These are phyloP conservation scores for Acanthurus tractus DNA, from an alignment of 2,797 vertebrate genomes.

Conservation along the genomic window DNA sequence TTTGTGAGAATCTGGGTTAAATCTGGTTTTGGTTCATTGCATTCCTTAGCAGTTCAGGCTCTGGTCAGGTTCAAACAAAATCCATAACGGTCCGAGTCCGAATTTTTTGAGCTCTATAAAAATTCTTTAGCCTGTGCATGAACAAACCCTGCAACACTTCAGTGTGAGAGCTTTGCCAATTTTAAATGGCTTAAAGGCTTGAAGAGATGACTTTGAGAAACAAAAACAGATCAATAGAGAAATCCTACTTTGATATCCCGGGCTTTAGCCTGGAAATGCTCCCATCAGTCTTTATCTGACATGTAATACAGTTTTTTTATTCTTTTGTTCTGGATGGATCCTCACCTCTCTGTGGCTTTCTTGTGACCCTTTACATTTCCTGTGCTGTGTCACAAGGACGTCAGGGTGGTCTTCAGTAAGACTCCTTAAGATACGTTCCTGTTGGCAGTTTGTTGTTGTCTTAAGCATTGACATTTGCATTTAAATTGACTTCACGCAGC, in stretches of 20 bases:
- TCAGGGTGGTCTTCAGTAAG: conserved; percentile 48
- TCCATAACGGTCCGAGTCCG: not conserved
- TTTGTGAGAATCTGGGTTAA: conserved; percentile 12
- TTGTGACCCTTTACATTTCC: conserved; percentile 49
- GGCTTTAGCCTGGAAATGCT: conserved; percentile 58
- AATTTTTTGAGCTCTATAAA: conserved; percentile 33
- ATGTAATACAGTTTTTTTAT: conserved; percentile 24
- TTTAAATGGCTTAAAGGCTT: conserved; percentile 68
- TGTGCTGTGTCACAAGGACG: conserved; percentile 23
- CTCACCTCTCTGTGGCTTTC: conserved; percentile 22
- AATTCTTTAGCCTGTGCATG: conserved; percentile 7
- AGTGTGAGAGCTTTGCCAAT: conserved; percentile 54
- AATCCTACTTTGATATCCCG: conserved; percentile 72
- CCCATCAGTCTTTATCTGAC: conserved; percentile 56
- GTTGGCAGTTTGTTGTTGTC: conserved; percentile 57
- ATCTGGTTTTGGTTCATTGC: conserved; percentile 24
- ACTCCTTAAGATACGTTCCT: conserved; percentile 34
- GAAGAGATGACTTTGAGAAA: conserved; percentile 62
- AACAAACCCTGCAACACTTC: conserved; percentile 27
- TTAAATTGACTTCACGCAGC: conserved; percentile 76
- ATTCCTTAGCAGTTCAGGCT: conserved; percentile 7
- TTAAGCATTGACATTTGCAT: conserved; percentile 78
- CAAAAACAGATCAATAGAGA: conserved; percentile 79
- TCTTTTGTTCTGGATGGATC: conserved; percentile 26
- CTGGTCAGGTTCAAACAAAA: conserved; percentile 12